Conservation (phyloP, 2,113 vertebrate species). For the Megatriorchis doriae region DNA sequence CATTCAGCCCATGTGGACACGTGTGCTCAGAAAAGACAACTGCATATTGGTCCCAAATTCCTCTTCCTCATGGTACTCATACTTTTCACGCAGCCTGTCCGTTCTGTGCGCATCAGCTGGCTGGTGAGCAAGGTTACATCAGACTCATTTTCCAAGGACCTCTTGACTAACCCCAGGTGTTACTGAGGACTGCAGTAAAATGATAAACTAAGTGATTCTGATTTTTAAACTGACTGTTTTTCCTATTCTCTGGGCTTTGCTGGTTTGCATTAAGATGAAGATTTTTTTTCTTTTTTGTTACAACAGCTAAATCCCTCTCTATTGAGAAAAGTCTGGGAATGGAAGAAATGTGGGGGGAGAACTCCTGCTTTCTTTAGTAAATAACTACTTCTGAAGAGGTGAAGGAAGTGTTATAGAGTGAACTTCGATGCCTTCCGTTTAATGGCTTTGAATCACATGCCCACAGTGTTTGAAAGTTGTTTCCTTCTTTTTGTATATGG, state of each 20-base stretch:
- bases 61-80: slow-evolving; percentile 96
- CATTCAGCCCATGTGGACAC: slow-evolving; percentile 94
- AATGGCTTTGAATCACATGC: slow-evolving; percentile 71
- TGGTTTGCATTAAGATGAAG: slow-evolving; percentile 78
- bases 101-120: slow-evolving; percentile 96
- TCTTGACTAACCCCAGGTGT: slow-evolving; percentile 81
- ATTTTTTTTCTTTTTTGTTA: slow-evolving; percentile 63
- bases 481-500: slow-evolving; percentile 72
- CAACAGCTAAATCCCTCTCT: slow-evolving; percentile 50
- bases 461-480: slow-evolving; percentile 65
- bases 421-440: slow-evolving; percentile 74
- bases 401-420: slow-evolving; percentile 46
- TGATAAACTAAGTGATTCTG: slow-evolving; percentile 73
- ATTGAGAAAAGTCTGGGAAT: slow-evolving; percentile 53
- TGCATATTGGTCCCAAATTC: slow-evolving; percentile 96
- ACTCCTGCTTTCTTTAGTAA: slow-evolving; percentile 26
- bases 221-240: slow-evolving; percentile 66
- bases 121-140: slow-evolving; percentile 90
- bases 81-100: slow-evolving; percentile 98
- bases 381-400: slow-evolving; percentile 63
- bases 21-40: slow-evolving; percentile 98
- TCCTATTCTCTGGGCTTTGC: slow-evolving; percentile 72
- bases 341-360: slow-evolving; percentile 7
- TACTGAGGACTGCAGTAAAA: slow-evolving; percentile 47
- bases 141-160: slow-evolving; percentile 99